Conservation (phyloP, 2,888 invertebrate genomes). For the Yponomeuta malinellus region DNA sequence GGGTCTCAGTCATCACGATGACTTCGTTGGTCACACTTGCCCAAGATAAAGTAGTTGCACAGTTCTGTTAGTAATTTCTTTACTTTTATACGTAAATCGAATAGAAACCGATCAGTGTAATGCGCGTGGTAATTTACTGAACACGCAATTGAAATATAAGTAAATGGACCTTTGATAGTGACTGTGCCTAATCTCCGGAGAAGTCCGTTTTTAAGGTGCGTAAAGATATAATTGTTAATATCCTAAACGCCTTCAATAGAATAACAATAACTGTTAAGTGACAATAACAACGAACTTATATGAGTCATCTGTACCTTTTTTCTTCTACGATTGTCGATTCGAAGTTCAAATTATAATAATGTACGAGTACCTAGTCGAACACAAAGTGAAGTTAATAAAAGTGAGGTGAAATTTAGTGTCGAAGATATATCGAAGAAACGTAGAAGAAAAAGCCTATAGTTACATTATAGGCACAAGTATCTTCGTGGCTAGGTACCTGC, state of each 20-base stretch:
- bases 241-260: too few relatives aligned
- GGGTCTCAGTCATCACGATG: conserved; percentile 54
- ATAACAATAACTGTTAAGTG: too few relatives aligned
- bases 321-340: too few relatives aligned
- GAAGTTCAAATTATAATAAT: too few relatives aligned
- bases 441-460: not conserved
- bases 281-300: too few relatives aligned
- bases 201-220: not conserved
- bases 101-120: not conserved
- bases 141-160: not conserved
- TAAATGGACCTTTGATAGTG: not conserved
- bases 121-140: not conserved
- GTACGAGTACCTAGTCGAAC: too few relatives aligned
- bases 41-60: not conserved
- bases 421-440: too few relatives aligned
- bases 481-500: not conserved
- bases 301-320: too few relatives aligned
- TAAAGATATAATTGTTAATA: too few relatives aligned
- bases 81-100: not conserved
- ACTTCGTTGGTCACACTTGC: conserved; percentile 47
- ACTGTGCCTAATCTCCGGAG: not conserved
- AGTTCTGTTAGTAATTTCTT: not conserved
- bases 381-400: too few relatives aligned
- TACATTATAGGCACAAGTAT: not conserved
- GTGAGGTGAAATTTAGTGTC: too few relatives aligned